These are phyloP conservation scores for Lepidonotus clava DNA, from an alignment of 2,888 invertebrate genomes.

Conservation along the genomic window DNA sequence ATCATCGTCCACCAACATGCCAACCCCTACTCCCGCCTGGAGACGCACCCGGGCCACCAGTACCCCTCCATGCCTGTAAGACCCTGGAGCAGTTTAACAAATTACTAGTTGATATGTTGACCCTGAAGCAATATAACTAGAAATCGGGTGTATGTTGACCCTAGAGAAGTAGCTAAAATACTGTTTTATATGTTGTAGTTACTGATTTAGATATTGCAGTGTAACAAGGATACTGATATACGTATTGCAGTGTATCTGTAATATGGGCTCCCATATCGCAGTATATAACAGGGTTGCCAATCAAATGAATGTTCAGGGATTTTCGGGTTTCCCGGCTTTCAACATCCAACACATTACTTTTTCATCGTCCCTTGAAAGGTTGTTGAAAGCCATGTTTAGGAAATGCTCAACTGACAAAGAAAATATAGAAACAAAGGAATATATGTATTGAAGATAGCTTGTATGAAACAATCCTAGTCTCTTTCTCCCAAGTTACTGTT, in stretches of 20 bases:
- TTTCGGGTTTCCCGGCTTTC: too few relatives aligned
- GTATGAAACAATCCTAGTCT: not conserved
- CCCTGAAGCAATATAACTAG: not conserved
- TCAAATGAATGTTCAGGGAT: too few relatives aligned
- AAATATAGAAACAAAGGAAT: not conserved
- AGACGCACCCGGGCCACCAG: not conserved
- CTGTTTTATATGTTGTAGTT: not conserved
- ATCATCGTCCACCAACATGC: constrained; percentile 66
- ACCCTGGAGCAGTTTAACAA: not conserved
- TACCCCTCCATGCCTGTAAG: constrained; percentile 6
- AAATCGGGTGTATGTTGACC: not conserved
- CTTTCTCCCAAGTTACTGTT: not conserved
- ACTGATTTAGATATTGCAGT: not conserved
- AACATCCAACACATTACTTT: too few relatives aligned
- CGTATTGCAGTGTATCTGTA: not conserved
- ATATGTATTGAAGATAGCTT: not conserved
- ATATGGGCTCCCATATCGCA: too few relatives aligned
- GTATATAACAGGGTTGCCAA: too few relatives aligned
- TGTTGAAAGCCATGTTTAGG: too few relatives aligned
- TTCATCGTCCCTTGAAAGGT: too few relatives aligned
- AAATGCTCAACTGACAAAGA: not conserved
- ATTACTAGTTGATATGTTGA: not conserved
- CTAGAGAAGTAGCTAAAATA: not conserved
- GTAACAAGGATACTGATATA: not conserved
- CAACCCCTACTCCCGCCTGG: constrained; percentile 64